phyloP scores from a whole-genome alignment of 1,140 invertebrate genomes.

The Chymomyza costata region DNA sequence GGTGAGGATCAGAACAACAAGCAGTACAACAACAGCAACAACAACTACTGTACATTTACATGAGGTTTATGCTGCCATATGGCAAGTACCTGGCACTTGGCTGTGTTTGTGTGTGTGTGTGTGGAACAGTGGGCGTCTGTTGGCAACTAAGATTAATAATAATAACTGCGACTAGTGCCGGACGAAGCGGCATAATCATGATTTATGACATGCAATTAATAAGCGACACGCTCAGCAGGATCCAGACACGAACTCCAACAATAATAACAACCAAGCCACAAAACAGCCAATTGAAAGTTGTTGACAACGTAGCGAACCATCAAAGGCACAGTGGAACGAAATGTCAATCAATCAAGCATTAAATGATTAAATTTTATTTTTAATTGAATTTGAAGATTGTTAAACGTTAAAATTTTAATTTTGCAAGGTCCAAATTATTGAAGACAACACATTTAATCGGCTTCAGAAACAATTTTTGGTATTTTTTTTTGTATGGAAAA shows the following conservation, averaged over 20 bases:
- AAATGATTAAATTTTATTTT: too few species aligned
- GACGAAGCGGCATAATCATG: constrained; percentile 71
- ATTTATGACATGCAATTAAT: constrained; percentile 72
- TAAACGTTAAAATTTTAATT: too few species aligned
- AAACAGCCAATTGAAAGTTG: constrained; percentile 56
- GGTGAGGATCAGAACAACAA: constrained; percentile 23
- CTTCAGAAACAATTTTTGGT: neutral
- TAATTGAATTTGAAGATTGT: too few species aligned
- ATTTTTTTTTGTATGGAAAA: neutral
- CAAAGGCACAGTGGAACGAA: too few species aligned
- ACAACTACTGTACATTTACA: constrained; percentile 48
- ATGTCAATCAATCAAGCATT: too few species aligned
- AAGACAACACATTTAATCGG: too few species aligned
- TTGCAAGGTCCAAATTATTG: too few species aligned
- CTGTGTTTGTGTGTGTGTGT: constrained; percentile 12
- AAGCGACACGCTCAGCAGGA: constrained; percentile 46
- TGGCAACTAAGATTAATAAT: constrained; percentile 72
- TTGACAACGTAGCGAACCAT: constrained; percentile 35
- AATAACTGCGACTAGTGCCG: constrained; percentile 67
- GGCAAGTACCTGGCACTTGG: constrained; percentile 11
- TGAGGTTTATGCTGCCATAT: constrained; percentile 45
- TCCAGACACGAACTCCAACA: neutral
- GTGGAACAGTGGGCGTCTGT: constrained; percentile 18
- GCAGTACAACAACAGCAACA: constrained; percentile 19
- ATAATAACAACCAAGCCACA: too few species aligned